Conservation (phyloP, 2,888 invertebrate genomes). For the Aphidius colemani region DNA sequence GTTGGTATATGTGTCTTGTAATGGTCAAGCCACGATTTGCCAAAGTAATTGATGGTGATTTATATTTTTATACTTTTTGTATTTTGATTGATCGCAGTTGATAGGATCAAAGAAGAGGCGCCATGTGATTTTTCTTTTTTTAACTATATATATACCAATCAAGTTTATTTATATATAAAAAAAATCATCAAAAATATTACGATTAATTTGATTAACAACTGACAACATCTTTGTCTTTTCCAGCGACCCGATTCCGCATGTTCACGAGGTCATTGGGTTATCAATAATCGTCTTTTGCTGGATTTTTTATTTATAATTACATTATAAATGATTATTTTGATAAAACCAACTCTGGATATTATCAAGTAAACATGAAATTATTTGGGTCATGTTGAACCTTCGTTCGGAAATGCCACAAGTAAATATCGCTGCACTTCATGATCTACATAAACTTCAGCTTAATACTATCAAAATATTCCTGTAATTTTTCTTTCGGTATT, state of each 20-base stretch:
- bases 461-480: neutral
- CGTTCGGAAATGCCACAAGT: too few relatives aligned
- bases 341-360: neutral
- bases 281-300: slow-evolving; percentile 23
- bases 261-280: slow-evolving; percentile 42
- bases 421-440: neutral
- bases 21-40: slow-evolving; percentile 11
- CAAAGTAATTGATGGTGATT: slow-evolving; percentile 2
- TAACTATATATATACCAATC: neutral
- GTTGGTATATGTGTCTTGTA: neutral
- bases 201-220: slow-evolving; percentile 33
- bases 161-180: neutral
- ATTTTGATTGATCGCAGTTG: neutral
- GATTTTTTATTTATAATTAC: slow-evolving; percentile 5
- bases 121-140: neutral
- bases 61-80: neutral
- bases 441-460: neutral
- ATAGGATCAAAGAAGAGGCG: slow-evolving; percentile 1
- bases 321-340: too few relatives aligned
- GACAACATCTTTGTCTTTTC: slow-evolving; percentile 45
- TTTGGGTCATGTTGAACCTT: neutral
- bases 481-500: neutral
- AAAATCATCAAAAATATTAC: neutral
- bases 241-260: slow-evolving; percentile 51
- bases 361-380: neutral